Percentiles rank a stretch among this genome's conserved stretches.
Evolutionary conservation across 2,797 vertebrate species (phyloP).

Genomic region (Phalloptychus januarius): DNA sequence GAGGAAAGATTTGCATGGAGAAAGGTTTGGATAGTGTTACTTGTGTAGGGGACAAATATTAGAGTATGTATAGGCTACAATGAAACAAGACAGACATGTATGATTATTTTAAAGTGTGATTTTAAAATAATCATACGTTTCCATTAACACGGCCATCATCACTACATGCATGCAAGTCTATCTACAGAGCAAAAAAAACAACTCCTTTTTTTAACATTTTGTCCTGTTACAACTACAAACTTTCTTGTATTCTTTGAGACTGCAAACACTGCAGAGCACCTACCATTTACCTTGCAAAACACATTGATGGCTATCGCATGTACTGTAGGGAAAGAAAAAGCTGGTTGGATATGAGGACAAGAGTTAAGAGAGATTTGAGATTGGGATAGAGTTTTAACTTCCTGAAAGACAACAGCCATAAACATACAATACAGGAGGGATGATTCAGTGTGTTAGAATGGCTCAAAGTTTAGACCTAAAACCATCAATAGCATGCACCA

Average conservation of each 20-base stretch:
- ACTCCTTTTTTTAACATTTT: neutral
- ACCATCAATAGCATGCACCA: neutral
- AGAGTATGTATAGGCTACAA: constrained; percentile 25
- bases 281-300: neutral
- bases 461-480: neutral
- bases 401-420: neutral
- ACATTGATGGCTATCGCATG: neutral
- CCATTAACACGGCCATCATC: neutral
- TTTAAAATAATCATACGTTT: neutral
- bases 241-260: neutral
- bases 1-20: neutral
- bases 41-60: constrained; percentile 1
- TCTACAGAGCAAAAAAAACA: neutral
- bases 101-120: neutral
- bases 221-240: neutral
- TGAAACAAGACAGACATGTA: constrained; percentile 37
- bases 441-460: neutral
- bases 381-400: neutral
- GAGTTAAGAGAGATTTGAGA: neutral
- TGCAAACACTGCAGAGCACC: neutral
- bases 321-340: neutral
- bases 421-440: neutral
- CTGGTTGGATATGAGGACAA: neutral
- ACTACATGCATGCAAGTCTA: neutral
- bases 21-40: constrained; percentile 20